A percentile compares a stretch with the other conserved stretches of the same genome.
phyloP scores from a whole-genome alignment of 2,113 vertebrate species.

The Ivindomyrus marchei region DNA sequence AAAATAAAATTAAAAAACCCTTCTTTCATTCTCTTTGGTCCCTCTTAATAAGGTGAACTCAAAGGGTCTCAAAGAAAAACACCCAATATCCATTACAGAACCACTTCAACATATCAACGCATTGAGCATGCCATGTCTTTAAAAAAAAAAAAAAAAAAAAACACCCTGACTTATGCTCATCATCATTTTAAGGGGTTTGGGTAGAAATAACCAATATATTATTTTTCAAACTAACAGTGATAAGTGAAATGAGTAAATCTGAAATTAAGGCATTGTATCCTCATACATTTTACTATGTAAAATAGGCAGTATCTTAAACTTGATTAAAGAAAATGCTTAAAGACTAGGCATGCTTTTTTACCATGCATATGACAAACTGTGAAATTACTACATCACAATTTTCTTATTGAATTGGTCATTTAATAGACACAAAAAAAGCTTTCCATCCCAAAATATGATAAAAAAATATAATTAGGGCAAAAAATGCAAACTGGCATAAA shows the following conservation, averaged over 20 bases:
- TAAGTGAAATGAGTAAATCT: slow-evolving; percentile 25
- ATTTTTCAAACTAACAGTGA: slow-evolving; percentile 26
- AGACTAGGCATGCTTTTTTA: slow-evolving; percentile 27
- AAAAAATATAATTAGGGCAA: slow-evolving; percentile 41
- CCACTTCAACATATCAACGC: not conserved
- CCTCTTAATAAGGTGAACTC: slow-evolving; percentile 42
- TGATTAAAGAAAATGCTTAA: slow-evolving; percentile 14
- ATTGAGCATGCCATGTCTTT: slow-evolving; percentile 14
- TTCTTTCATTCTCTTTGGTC: slow-evolving; percentile 70
- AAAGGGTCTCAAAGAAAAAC: not conserved
- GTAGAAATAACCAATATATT: slow-evolving; percentile 42
- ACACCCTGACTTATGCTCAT: not conserved
- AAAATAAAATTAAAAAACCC: slow-evolving; percentile 21
- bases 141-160: slow-evolving; percentile 2
- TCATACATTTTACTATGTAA: not conserved
- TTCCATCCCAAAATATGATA: slow-evolving; percentile 76
- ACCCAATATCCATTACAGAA: not conserved
- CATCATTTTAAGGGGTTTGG: not conserved
- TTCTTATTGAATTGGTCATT: slow-evolving; percentile 71
- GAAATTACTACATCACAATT: slow-evolving; percentile 49
- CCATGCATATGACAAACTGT: slow-evolving; percentile 45
- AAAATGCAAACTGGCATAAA: slow-evolving; percentile 1
- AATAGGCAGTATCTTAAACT: slow-evolving; percentile 12
- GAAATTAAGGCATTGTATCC: slow-evolving; percentile 50
- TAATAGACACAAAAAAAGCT: slow-evolving; percentile 68